Base-by-base conservation (phyloP, 2,888 invertebrate genomes). In the Stramonita haemastoma region DNA sequence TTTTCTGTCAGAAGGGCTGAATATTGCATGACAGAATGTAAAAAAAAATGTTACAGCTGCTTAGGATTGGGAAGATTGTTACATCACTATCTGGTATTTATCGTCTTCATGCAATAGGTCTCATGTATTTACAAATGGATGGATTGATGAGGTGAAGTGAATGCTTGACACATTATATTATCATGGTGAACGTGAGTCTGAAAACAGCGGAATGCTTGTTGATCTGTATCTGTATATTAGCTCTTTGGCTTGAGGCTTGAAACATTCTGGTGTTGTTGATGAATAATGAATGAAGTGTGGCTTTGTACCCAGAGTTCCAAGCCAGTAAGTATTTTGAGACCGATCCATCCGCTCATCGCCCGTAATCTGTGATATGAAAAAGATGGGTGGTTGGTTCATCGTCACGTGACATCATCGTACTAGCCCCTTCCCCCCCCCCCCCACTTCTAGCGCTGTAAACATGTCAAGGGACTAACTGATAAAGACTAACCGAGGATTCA, bases 271-370 rank as follows among this genome's bases (percentile, higher is more conserved):
- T 32, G n/a, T 36, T 26, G 46, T 29, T 85, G 36, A 79, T 83
- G 83, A 60, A 36, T 79, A 56, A 73, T 81, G 60, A 56, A 73
- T 81, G 60, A 6, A 66, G 66, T 88, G 32, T 81, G 57, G 81
- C 34, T 88, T 79, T 66, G 60, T 88, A 83, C 66, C 66, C 88
- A 88, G 88, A 88, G 88, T 83, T 88, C 88, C 88, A 88, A 83
- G 34, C 34, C 34, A 83, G 88, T 88, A 88, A 88, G 88, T 88
- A 88, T 88, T 13, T 13, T 87, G n/a, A n/a, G 13, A 17, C 6
- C 60, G 26, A 46, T n/a, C 19, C 77, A 77, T n/a, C 34, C 8
- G 26, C 60, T 86, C 32, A 86, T 86, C 22, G n/a, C 22, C 46
- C 81, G 46, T 60, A 86, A 57, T 85, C 22, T 32, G 32, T 81